These are phyloP conservation scores for Malacoraja senta DNA, from an alignment of 2,797 vertebrate species.

Conservation along the genomic window DNA sequence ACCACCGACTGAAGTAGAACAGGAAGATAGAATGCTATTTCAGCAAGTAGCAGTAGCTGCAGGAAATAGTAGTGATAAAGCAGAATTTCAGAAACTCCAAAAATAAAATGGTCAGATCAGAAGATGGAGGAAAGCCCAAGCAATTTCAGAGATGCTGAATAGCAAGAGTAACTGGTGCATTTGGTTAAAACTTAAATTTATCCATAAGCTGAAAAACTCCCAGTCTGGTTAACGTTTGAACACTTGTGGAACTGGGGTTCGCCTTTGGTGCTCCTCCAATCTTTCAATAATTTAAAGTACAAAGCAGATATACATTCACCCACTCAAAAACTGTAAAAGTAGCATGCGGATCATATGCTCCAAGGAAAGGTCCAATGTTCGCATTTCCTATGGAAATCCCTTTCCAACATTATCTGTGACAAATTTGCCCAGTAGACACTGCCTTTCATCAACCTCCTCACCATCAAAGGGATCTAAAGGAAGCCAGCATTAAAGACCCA, in stretches of 20 bases:
- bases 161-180: not conserved
- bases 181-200: not conserved
- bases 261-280: not conserved
- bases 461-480: no score
- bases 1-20: not conserved
- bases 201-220: not conserved
- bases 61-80: conserved; percentile 20
- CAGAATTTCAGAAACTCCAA: not conserved
- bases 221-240: no score
- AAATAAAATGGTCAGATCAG: not conserved
- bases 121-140: not conserved
- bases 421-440: no score
- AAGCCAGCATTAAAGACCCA: no score
- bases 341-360: not conserved
- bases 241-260: not conserved
- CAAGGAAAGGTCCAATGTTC: not conserved
- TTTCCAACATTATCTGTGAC: not conserved
- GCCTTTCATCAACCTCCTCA: no score
- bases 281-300: not conserved
- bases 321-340: not conserved
- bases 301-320: not conserved
- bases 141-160: not conserved
- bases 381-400: not conserved
- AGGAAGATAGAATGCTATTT: not conserved
- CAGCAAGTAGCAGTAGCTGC: not conserved